Percentiles rank a stretch among this genome's conserved stretches.
Evolutionary conservation across 2,797 vertebrate genomes (phyloP).

Genomic region (Coreius guichenoti): DNA sequence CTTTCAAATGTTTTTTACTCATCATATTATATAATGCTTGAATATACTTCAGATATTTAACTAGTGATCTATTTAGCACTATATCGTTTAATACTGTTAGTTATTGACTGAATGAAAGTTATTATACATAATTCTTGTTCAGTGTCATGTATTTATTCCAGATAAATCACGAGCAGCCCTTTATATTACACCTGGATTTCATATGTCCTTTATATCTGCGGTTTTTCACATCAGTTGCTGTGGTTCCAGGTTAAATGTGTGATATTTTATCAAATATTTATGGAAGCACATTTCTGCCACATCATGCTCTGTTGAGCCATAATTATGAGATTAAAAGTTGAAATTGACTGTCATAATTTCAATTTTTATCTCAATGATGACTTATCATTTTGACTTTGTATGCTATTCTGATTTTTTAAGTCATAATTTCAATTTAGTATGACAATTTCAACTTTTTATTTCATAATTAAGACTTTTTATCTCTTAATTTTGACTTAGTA

Average conservation of each 20-base stretch:
- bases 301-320: too few relatives aligned
- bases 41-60: background rate
- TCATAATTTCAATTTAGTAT: too few relatives aligned
- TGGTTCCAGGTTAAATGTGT: background rate
- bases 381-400: too few relatives aligned
- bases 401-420: too few relatives aligned
- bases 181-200: conserved; percentile 7
- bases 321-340: too few relatives aligned
- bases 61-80: background rate
- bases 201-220: background rate
- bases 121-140: background rate
- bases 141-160: background rate
- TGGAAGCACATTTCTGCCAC: background rate
- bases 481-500: too few relatives aligned
- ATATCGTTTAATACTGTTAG: background rate
- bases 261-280: background rate
- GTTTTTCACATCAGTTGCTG: background rate
- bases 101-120: background rate
- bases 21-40: background rate
- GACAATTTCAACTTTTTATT: too few relatives aligned
- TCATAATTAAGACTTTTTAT: too few relatives aligned
- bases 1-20: background rate
- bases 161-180: conserved; percentile 28
- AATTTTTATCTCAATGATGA: too few relatives aligned
- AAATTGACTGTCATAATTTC: too few relatives aligned